Percentiles rank a stretch among this genome's conserved stretches.
These are phyloP conservation scores for Vicugna pacos DNA, from an alignment of 2,113 vertebrate genomes.

Conservation along the genomic window DNA sequence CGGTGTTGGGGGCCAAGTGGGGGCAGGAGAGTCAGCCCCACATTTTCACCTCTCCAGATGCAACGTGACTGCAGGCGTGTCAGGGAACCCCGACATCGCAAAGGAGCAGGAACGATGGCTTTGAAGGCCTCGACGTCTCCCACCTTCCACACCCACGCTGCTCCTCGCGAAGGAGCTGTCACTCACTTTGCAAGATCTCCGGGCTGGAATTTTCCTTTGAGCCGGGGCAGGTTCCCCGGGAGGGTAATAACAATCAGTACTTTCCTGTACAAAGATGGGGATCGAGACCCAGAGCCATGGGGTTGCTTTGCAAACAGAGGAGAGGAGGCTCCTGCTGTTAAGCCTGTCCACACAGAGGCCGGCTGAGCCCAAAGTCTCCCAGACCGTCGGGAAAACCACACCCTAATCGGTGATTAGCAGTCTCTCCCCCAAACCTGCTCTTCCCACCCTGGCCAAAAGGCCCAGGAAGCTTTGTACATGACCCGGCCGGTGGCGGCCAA, in stretches of 20 bases:
- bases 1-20: background rate
- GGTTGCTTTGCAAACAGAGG: background rate
- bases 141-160: constrained; percentile 46
- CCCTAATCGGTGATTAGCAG: fast-evolving
- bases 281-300: background rate
- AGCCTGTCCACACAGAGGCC: background rate
- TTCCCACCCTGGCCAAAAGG: background rate
- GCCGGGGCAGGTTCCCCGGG: background rate
- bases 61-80: background rate
- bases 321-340: background rate
- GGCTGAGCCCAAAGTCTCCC: fast-evolving
- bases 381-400: fast-evolving
- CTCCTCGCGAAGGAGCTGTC: constrained; percentile 64
- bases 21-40: fast-evolving
- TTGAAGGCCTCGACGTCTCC: constrained; percentile 36
- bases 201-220: constrained; percentile 76
- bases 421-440: background rate
- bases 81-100: background rate
- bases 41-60: background rate
- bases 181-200: constrained; percentile 3
- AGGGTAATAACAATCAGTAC: background rate
- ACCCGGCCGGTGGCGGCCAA: background rate
- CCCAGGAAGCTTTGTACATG: background rate
- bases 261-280: background rate
- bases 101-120: background rate